These are phyloP conservation scores for Drosophila pruinosa DNA, from an alignment of 1,140 invertebrate species.

Conservation along the genomic window DNA sequence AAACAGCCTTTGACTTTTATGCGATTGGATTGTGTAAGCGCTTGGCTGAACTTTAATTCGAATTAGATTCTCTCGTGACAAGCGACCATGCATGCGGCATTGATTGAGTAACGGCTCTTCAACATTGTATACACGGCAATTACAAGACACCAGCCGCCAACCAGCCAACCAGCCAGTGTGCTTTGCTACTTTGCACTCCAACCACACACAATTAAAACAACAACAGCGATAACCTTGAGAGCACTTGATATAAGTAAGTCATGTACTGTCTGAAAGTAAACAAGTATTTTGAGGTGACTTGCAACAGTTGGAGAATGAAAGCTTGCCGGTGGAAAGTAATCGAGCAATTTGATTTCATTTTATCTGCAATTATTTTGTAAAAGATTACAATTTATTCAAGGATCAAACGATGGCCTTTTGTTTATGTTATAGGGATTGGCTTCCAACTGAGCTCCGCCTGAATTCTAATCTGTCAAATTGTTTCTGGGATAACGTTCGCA, in stretches of 20 bases:
- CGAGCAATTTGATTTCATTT: no score
- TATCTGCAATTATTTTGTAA: no score
- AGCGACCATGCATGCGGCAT: conserved; percentile 40
- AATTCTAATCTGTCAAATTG: no score
- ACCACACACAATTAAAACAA: neutral
- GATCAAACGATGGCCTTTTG: no score
- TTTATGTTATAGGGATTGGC: no score
- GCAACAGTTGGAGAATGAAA: neutral
- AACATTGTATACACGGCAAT: conserved; percentile 7
- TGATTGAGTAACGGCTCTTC: conserved; percentile 44
- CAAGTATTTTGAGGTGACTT: neutral
- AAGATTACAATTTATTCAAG: no score
- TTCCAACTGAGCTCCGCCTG: no score
- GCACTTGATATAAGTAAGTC: neutral
- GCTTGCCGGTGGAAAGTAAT: no score
- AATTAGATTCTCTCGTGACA: conserved; percentile 68
- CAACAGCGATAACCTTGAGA: conserved; percentile 1
- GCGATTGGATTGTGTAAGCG: conserved; percentile 62
- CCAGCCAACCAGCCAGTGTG: neutral
- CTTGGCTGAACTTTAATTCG: conserved; percentile 58
- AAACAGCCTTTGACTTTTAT: conserved; percentile 31
- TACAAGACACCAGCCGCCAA: conserved; percentile 5
- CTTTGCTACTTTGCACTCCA: neutral
- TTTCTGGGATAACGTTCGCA: no score
- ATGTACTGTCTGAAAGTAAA: neutral